Evolutionary conservation across 2,113 vertebrate species (phyloP), one percentile per base, ranked within the genome.

Genomic region (Zosterops japonicus): DNA sequence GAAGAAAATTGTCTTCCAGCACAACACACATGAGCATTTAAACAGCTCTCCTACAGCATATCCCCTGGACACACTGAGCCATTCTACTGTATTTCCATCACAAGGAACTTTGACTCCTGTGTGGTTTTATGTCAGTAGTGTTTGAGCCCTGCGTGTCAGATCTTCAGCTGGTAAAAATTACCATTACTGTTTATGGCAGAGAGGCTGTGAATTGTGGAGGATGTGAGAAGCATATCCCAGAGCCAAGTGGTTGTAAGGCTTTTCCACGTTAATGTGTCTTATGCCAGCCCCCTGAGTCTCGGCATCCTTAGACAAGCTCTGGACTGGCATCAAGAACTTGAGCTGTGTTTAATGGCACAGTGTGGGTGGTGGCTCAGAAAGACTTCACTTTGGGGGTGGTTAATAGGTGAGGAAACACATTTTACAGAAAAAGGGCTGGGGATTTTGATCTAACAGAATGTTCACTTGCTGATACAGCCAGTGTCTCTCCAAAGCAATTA

Each of bases 101-200:
- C 12, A 1, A 60, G n/a, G 44, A 68, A 49, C 13, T 69, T 39
- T 9, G 50, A 53, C 53, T 60, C 52, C 52, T 0, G 0, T 16
- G 11, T 44, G 60, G 18, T 60, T 89, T 77, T 61, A n/a, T 0
- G 0, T 64, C 61, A 12, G n/a, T 39, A 22, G 20, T 27, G 50
- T 47, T 85, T 36, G 79, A 78, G 53, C 28, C 44, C 60, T 28
- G 17, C 11, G 49, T 68, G 47, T 39, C 72, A 90, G 22, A 46
- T 50, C 71, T 81, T 87, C 18, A 9, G 65, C 86, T 71, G 69
- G n/a, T 70, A 41, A 81, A 81, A 83, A 36, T 4, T 42, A 36
- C 17, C 15, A 1, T 27, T 36, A 8, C 60, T 56, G 24, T 47
- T 89, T 9, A 15, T 74, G 74, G 35, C 52, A 49, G 47, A 27